Evolutionary conservation across 2,888 invertebrate genomes (phyloP).

Genomic region (Drosophila leonis): DNA sequence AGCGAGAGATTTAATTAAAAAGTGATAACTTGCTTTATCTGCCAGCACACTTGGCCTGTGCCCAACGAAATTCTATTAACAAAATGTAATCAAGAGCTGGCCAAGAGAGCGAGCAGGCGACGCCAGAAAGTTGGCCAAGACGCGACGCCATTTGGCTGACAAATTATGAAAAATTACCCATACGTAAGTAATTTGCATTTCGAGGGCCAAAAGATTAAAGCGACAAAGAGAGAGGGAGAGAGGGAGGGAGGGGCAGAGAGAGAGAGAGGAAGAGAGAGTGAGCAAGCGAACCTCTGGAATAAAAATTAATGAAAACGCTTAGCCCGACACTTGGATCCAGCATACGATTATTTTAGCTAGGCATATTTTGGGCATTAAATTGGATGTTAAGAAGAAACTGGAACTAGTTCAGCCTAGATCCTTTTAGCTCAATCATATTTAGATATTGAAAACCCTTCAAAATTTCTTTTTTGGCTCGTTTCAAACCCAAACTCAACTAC

Average conservation of each 20-base stretch:
- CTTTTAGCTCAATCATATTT: too few species aligned
- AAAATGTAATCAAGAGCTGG: slow-evolving; percentile 69
- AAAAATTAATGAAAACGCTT: slow-evolving; percentile 32
- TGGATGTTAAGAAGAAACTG: neutral
- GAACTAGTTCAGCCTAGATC: too few species aligned
- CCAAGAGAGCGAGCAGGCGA: slow-evolving; percentile 13
- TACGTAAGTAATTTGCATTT: slow-evolving; percentile 72
- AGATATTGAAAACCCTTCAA: too few species aligned
- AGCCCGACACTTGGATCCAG: slow-evolving; percentile 10
- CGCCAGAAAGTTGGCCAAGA: slow-evolving; percentile 36
- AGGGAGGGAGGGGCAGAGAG: neutral
- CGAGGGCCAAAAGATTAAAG: slow-evolving; percentile 53
- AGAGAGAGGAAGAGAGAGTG: slow-evolving; percentile 7
- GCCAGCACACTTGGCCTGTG: slow-evolving; percentile 47
- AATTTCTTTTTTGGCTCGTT: too few species aligned
- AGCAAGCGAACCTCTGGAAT: neutral
- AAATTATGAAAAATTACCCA: slow-evolving; percentile 72
- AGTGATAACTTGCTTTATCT: slow-evolving; percentile 68
- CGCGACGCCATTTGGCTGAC: slow-evolving; percentile 44
- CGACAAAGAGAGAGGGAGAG: neutral
- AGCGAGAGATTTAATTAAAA: slow-evolving; percentile 77
- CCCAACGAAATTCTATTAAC: slow-evolving; percentile 65
- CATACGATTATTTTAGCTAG: neutral
- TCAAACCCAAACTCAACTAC: too few species aligned
- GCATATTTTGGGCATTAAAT: neutral